Evolutionary conservation across 2,113 vertebrate species (phyloP).

Genomic region (Verasper variegatus): DNA sequence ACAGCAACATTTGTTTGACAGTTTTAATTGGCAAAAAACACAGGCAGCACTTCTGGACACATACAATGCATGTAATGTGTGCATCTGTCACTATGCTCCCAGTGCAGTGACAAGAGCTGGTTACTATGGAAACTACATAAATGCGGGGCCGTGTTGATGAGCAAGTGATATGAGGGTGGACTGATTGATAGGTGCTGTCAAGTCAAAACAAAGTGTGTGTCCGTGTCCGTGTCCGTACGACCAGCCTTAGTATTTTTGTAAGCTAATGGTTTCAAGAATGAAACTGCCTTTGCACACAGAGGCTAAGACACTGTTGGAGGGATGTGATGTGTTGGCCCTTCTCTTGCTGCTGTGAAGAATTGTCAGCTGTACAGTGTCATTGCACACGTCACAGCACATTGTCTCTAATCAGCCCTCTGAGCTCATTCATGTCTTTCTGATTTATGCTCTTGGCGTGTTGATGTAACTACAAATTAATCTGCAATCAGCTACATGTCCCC

Average conservation of each 20-base stretch:
- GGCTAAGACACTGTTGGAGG: too few species aligned
- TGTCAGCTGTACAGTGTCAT: constrained; percentile 17
- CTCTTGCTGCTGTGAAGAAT: constrained; percentile 5
- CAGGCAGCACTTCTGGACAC: not conserved
- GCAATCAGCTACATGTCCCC: constrained; percentile 22
- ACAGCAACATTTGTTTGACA: not conserved
- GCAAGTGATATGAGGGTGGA: constrained; percentile 15
- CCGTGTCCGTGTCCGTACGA: too few species aligned
- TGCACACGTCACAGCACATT: constrained; percentile 9
- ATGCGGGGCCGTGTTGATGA: constrained; percentile 19
- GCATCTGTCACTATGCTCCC: constrained; percentile 10
- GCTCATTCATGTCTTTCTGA: constrained; percentile 2
- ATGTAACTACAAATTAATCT: constrained; percentile 27
- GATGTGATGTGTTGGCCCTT: not conserved
- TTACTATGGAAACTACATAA: constrained; percentile 62
- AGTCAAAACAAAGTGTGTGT: not conserved
- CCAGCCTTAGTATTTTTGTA: too few species aligned
- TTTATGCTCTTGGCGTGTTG: constrained; percentile 1
- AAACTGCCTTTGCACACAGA: too few species aligned
- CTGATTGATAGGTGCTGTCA: constrained; percentile 43
- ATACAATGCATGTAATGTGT: not conserved
- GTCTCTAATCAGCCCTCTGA: not conserved
- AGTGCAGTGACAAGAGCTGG: constrained; percentile 25
- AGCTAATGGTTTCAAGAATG: too few species aligned
- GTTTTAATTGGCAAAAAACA: not conserved